Evolutionary conservation across 2,888 invertebrate genomes (phyloP).

Genomic region (Noctua pronuba): DNA sequence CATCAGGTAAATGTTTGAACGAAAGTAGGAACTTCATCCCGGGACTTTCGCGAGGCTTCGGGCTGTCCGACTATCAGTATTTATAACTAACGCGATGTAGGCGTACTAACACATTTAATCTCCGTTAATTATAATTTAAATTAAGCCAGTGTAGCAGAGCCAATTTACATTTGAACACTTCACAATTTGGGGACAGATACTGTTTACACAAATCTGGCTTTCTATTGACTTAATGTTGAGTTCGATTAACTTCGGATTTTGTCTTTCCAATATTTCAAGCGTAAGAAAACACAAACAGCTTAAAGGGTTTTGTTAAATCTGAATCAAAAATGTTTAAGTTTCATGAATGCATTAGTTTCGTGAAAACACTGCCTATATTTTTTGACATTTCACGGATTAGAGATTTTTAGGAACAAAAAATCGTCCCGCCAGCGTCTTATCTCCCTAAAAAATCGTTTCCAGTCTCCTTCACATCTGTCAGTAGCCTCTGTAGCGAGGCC

Average conservation of each 20-base stretch:
- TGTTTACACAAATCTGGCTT: slow-evolving; percentile 39
- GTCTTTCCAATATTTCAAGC: slow-evolving; percentile 41
- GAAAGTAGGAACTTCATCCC: slow-evolving; percentile 9
- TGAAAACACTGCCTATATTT: slow-evolving; percentile 16
- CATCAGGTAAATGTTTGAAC: slow-evolving; percentile 21
- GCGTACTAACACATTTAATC: not conserved
- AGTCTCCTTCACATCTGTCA: slow-evolving; percentile 40
- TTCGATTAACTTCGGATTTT: slow-evolving; percentile 33
- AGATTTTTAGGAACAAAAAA: slow-evolving; percentile 28
- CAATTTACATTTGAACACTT: slow-evolving; percentile 34
- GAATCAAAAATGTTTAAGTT: not conserved
- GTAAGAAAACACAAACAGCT: slow-evolving; percentile 28
- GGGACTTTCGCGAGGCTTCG: not conserved
- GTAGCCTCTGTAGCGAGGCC: slow-evolving; percentile 22
- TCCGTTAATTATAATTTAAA: slow-evolving; percentile 35
- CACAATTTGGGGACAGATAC: slow-evolving; percentile 17
- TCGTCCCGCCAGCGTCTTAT: slow-evolving; percentile 34
- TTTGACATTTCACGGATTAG: slow-evolving; percentile 38
- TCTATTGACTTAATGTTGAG: slow-evolving; percentile 41
- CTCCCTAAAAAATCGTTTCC: slow-evolving; percentile 45
- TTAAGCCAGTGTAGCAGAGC: slow-evolving; percentile 15
- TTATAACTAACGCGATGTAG: slow-evolving; percentile 5
- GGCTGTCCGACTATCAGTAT: slow-evolving; percentile 5
- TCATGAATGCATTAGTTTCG: slow-evolving; percentile 11
- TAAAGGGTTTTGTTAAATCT: slow-evolving; percentile 10